phyloP scores from a whole-genome alignment of 2,888 invertebrate species.

The Archaeoteleia sp. region DNA sequence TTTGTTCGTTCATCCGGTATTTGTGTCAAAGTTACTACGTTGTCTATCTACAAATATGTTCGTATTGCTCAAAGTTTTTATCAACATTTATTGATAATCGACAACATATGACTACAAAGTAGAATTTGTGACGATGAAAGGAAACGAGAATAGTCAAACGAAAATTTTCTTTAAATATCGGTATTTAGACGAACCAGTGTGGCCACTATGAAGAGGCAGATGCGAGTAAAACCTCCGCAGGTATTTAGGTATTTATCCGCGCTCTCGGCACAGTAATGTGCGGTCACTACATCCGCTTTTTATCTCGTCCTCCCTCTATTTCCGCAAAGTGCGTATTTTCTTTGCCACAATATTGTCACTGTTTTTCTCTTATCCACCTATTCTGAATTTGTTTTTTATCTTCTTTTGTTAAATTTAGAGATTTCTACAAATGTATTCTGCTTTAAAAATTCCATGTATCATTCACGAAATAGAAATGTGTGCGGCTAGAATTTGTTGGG shows the following conservation, averaged over 20 bases:
- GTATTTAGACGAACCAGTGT: slow-evolving; percentile 53
- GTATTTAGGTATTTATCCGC: slow-evolving; percentile 60
- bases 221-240: slow-evolving; percentile 57
- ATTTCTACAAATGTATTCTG: slow-evolving; percentile 2
- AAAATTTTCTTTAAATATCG: slow-evolving; percentile 61
- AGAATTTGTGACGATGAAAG: slow-evolving; percentile 23
- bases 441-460: too few species aligned
- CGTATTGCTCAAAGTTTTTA: neutral
- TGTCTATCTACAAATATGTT: too few species aligned
- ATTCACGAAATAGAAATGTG: too few species aligned
- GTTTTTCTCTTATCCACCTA: slow-evolving; percentile 28
- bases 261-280: slow-evolving; percentile 53
- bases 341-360: slow-evolving; percentile 26
- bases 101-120: neutral
- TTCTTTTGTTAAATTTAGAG: neutral
- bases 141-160: slow-evolving; percentile 48
- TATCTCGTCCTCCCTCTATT: slow-evolving; percentile 33
- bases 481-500: too few species aligned
- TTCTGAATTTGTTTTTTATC: slow-evolving; percentile 16
- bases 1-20: too few species aligned
- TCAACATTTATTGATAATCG: slow-evolving; percentile 28
- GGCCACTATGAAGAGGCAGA: slow-evolving; percentile 35
- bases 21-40: too few species aligned
- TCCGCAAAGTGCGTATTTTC: slow-evolving; percentile 32
- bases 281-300: slow-evolving; percentile 41